A percentile compares a stretch with the other conserved stretches of the same genome.
These are phyloP conservation scores for Oreochromis mossambicus DNA, from an alignment of 2,797 vertebrate genomes.

Conservation along the genomic window DNA sequence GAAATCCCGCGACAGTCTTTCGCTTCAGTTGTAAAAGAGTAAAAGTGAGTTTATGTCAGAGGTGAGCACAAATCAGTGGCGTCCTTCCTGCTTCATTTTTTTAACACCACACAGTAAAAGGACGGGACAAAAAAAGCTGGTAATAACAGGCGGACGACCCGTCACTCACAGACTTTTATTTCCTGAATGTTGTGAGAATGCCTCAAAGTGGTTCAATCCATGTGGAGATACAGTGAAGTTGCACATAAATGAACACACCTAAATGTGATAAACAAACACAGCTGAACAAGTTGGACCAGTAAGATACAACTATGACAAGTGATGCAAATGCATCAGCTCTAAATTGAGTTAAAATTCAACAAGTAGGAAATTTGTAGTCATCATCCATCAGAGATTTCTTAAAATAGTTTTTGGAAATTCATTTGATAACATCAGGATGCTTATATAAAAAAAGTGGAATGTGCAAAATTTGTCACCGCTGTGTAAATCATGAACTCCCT, in stretches of 20 bases:
- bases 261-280: neutral
- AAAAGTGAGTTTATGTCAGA: constrained; percentile 6
- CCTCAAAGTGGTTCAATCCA: neutral
- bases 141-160: neutral
- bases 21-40: constrained; percentile 2
- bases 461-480: constrained; percentile 33
- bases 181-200: constrained; percentile 28
- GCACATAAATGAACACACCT: constrained; percentile 17
- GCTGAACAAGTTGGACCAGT: neutral
- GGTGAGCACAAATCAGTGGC: neutral
- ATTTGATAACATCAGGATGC: neutral
- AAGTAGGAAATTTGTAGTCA: neutral
- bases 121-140: neutral
- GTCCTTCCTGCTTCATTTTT: constrained; percentile 41
- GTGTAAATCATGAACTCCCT: neutral
- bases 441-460: constrained; percentile 56
- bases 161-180: constrained; percentile 32
- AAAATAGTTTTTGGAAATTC: constrained; percentile 24
- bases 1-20: neutral
- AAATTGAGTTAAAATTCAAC: constrained; percentile 4
- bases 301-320: neutral
- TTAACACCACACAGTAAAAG: constrained; percentile 40
- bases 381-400: neutral
- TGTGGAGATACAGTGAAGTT: neutral
- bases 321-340: constrained; percentile 12